Conservation (phyloP, 2,888 invertebrate species). For the Drosophila longiperda region DNA sequence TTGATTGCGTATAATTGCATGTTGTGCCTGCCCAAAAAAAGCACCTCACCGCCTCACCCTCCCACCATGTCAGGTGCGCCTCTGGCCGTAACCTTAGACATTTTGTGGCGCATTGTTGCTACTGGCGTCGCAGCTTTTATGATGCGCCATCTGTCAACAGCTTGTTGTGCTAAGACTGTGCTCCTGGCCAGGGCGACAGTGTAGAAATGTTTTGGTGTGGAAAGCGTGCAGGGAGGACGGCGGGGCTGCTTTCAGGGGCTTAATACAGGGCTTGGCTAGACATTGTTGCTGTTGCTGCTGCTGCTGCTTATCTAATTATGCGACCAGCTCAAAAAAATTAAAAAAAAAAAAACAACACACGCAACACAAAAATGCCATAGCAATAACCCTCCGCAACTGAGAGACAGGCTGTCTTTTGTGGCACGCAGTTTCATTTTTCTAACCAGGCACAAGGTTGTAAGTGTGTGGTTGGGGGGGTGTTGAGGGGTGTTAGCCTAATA, state of each 20-base stretch:
- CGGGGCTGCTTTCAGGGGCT: neutral
- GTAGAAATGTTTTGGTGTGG: neutral
- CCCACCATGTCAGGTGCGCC: slow-evolving; percentile 28
- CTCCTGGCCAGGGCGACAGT: slow-evolving; percentile 5
- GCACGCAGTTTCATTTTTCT: slow-evolving; percentile 76
- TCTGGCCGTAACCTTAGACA: slow-evolving; percentile 64
- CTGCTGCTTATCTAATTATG: slow-evolving; percentile 75
- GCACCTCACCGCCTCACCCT: neutral
- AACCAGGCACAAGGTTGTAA: slow-evolving; percentile 39
- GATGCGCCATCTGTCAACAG: slow-evolving; percentile 80
- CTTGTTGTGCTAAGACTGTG: slow-evolving; percentile 61
- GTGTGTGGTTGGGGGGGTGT: neutral
- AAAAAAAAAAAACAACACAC: slow-evolving; percentile 46
- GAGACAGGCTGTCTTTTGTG: slow-evolving; percentile 62
- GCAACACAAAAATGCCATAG: slow-evolving; percentile 61
- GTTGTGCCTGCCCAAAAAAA: slow-evolving; percentile 53
- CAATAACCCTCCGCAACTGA: neutral
- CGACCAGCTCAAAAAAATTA: slow-evolving; percentile 35
- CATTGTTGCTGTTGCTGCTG: slow-evolving; percentile 22
- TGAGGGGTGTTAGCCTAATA: slow-evolving; percentile 47
- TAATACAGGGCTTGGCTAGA: slow-evolving; percentile 53
- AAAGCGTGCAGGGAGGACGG: neutral
- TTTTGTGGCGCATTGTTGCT: slow-evolving; percentile 64
- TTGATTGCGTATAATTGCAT: slow-evolving; percentile 80
- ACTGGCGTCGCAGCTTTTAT: slow-evolving; percentile 63